Percentiles rank a stretch among this genome's conserved stretches.
Conservation (phyloP, 2,113 vertebrate species). For the Pseudopipra pipra region DNA sequence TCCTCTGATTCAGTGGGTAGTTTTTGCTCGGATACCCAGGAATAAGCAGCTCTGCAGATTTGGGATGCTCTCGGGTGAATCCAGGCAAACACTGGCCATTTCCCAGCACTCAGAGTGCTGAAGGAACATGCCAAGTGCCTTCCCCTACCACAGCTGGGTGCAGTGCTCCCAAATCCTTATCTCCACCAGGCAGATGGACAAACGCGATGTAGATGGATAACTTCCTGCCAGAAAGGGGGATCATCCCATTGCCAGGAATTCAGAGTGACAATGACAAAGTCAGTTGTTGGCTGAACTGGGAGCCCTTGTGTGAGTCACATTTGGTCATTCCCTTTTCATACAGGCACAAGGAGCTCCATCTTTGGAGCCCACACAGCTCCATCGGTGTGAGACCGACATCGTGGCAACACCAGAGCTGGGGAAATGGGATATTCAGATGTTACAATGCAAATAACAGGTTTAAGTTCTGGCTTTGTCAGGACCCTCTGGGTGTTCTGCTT, state of each 20-base stretch:
- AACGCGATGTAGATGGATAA: neutral
- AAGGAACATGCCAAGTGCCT: neutral
- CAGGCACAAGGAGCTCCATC: neutral
- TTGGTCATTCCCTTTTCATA: neutral
- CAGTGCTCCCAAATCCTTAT: neutral
- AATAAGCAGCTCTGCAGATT: neutral
- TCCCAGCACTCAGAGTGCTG: neutral
- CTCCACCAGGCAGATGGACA: neutral
- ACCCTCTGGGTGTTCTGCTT: neutral
- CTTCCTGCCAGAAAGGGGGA: neutral
- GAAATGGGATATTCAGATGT: neutral
- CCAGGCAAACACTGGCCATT: neutral
- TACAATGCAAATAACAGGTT: neutral
- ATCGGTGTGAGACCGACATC: neutral
- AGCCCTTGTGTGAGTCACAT: neutral
- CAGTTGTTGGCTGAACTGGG: neutral
- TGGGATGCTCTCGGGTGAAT: neutral
- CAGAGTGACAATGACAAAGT: neutral
- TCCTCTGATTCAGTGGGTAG: neutral
- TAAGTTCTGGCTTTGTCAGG: slow-evolving; percentile 27
- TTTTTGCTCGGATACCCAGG: neutral
- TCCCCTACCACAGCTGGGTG: neutral
- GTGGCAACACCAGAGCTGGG: neutral
- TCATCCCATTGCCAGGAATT: neutral
- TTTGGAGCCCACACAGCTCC: neutral